Evolutionary conservation across 2,113 vertebrate genomes (phyloP).

Genomic region (Centropristis striata): DNA sequence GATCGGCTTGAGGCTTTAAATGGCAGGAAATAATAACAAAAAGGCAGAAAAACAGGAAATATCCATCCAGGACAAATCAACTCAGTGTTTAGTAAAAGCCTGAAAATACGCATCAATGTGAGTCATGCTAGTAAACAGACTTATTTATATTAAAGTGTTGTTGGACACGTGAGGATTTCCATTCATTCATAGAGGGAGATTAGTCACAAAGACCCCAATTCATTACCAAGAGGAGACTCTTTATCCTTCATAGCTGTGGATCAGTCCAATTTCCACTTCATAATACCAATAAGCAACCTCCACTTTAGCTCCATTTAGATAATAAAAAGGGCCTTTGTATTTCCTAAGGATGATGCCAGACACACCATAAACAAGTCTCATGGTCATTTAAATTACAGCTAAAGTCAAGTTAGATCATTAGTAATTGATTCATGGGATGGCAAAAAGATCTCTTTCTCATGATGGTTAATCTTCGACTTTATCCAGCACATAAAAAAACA

Average conservation of each 20-base stretch:
- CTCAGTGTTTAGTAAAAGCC: not conserved
- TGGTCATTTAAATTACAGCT: not conserved
- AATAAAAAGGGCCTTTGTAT: not conserved
- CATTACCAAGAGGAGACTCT: not conserved
- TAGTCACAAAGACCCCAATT: slow-evolving; percentile 13
- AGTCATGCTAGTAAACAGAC: not conserved
- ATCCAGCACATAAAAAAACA: not conserved
- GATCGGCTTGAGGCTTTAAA: slow-evolving; percentile 7
- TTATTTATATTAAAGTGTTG: not conserved
- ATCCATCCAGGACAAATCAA: not conserved
- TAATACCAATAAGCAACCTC: not conserved
- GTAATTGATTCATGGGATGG: not conserved
- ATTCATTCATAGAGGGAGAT: not conserved
- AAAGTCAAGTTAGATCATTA: too few relatives aligned
- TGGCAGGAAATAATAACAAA: slow-evolving; percentile 31
- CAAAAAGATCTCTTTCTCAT: not conserved
- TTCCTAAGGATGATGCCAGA: not conserved
- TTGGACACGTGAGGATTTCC: not conserved
- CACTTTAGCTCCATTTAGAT: fast-evolving
- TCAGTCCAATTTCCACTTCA: not conserved
- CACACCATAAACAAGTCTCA: not conserved
- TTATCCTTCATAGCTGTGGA: not conserved
- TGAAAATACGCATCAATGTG: not conserved
- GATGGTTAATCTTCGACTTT: slow-evolving; percentile 25
- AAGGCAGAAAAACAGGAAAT: slow-evolving; percentile 50